Percentiles rank a stretch among this genome's conserved stretches.
phyloP scores from a whole-genome alignment of 2,888 invertebrate species.

The Erannis defoliaria region DNA sequence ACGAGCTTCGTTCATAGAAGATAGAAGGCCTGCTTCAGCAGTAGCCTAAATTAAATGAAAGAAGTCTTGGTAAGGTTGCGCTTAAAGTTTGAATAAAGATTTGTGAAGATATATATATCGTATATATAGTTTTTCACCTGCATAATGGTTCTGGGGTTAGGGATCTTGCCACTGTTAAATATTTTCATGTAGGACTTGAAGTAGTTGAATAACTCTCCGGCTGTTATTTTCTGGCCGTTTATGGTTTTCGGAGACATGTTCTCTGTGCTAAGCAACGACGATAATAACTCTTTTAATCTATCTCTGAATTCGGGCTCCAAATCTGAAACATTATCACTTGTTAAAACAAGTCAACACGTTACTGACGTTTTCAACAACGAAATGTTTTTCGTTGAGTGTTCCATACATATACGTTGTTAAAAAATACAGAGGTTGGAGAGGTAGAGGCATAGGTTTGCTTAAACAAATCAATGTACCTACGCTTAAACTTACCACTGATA shows the following conservation, averaged over 20 bases:
- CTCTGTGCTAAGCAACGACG: conserved; percentile 16
- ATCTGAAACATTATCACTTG: conserved; percentile 5
- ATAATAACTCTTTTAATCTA: conserved; percentile 7
- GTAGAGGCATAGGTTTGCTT: neutral
- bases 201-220: conserved; percentile 30
- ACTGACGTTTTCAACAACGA: too few relatives aligned
- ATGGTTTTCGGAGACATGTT: conserved; percentile 22
- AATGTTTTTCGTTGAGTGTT: too few relatives aligned
- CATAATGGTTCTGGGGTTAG: conserved; percentile 26
- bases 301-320: conserved; percentile 13
- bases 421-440: too few relatives aligned
- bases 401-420: too few relatives aligned
- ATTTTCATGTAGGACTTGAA: conserved; percentile 27
- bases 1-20: conserved; percentile 19
- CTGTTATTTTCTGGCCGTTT: conserved; percentile 15
- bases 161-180: conserved; percentile 28
- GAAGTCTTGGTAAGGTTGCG: too few relatives aligned
- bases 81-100: neutral
- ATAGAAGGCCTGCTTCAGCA: conserved; percentile 17
- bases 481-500: conserved; percentile 25
- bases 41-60: conserved; percentile 17
- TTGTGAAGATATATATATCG: neutral
- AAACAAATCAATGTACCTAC: too few relatives aligned
- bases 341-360: too few relatives aligned
- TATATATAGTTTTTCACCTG: conserved; percentile 6